These are phyloP conservation scores for Chorisops tibialis DNA, from an alignment of 2,888 invertebrate genomes.

Conservation along the genomic window DNA sequence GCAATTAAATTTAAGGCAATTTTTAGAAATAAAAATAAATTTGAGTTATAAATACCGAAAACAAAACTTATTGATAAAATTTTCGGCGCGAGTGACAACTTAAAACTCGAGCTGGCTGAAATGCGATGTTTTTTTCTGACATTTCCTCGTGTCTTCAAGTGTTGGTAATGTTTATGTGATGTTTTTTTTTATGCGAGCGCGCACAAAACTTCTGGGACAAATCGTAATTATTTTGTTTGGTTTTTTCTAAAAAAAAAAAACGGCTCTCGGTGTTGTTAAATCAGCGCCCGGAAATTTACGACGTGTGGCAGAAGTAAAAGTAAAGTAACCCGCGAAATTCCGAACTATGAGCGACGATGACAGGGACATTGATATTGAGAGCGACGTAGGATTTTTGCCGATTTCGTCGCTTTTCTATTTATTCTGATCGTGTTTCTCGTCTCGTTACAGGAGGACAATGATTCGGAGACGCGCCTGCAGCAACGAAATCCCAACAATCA, in stretches of 20 bases:
- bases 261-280: background rate
- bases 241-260: background rate
- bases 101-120: too few relatives aligned
- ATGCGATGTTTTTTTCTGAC: background rate
- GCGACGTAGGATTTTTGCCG: conserved; percentile 71
- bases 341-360: conserved; percentile 87
- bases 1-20: too few relatives aligned
- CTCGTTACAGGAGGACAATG: conserved; percentile 70
- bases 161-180: conserved; percentile 15
- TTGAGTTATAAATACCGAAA: too few relatives aligned
- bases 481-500: conserved; percentile 63
- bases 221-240: background rate
- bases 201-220: background rate
- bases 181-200: background rate
- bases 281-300: background rate
- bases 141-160: background rate
- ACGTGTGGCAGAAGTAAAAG: background rate
- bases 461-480: conserved; percentile 67
- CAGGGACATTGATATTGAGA: conserved; percentile 90
- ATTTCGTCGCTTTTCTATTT: background rate
- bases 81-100: too few relatives aligned
- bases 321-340: background rate
- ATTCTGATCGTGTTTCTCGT: conserved; percentile 29
- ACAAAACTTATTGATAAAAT: too few relatives aligned
- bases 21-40: too few relatives aligned